Evolutionary conservation across 2,888 invertebrate species (phyloP).

Genomic region (Eretmocerus hayati): DNA sequence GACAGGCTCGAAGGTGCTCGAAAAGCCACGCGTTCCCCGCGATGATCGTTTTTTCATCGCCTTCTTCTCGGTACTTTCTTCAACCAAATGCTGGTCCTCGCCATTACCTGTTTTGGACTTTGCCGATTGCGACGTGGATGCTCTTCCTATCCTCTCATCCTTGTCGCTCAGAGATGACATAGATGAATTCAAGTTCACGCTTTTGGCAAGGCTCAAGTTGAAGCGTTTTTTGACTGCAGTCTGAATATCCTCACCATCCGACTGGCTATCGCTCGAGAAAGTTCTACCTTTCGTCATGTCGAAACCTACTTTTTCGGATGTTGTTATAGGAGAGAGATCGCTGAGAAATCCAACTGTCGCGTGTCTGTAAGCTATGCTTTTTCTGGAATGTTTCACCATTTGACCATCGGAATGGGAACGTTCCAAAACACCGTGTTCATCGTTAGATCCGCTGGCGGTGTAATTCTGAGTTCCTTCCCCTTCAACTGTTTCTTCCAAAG

Average conservation of each 20-base stretch:
- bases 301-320: background rate
- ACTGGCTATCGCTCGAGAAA: slow-evolving; percentile 13
- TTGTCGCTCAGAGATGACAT: background rate
- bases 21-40: slow-evolving; percentile 10
- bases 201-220: slow-evolving; percentile 8
- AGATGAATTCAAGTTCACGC: slow-evolving; percentile 8
- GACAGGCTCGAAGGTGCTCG: slow-evolving; percentile 4
- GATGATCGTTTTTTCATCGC: background rate
- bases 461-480: background rate
- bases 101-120: background rate
- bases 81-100: background rate
- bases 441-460: background rate
- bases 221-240: slow-evolving; percentile 5
- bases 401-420: no score
- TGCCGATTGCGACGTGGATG: background rate
- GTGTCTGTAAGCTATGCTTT: slow-evolving; percentile 5
- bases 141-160: background rate
- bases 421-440: no score
- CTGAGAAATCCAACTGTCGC: slow-evolving; percentile 3
- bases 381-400: background rate
- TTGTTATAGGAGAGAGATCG: slow-evolving; percentile 1
- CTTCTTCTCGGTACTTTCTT: background rate
- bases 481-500: background rate
- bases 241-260: background rate
- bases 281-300: background rate